Evolutionary conservation across 2,888 invertebrate genomes (phyloP), one percentile per base, ranked within the genome.

Genomic region (Lasiommata megera): DNA sequence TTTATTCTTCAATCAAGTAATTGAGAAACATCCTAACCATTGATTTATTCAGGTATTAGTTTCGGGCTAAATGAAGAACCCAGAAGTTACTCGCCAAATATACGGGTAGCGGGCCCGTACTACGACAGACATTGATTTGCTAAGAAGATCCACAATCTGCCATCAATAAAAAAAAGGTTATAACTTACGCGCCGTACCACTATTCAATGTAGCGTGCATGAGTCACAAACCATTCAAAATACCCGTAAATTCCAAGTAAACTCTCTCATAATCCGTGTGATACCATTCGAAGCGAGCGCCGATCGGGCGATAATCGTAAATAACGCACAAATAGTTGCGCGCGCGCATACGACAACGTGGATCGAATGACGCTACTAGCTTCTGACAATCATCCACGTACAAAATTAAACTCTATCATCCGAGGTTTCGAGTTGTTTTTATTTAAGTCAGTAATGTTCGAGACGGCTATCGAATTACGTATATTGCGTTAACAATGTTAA

Each of bases 291-390:
- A 70, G 70, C 71, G 71, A 73, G 75, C 71, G 74, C 73, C 71
- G 70, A 66, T 65, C 63, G 64, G 60, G 62, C 72, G 64, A 70
- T 71, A 67, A 71, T 69, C 76, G 74, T 81, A 81, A 82, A 82
- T 80, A 71, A 76, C 58, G 40, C 65, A 68, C 69, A 73, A 79
- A 79, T 72, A 71, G 75, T 74, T 72, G 72, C 71, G 71, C 67
- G 62, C 63, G 68, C 66, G 69, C 72, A 69, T 70, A 67, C 62
- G 66, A 66, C 72, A 69, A 69, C 73, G 68, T 66, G 71, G 68
- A 74, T 74, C 71, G 72, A 68, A 70, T 75, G 71, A 74, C 71
- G 76, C 79, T 79, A 79, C 80, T 67, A 71, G 67, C 62, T 70
- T 63, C 34, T 29, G 50, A 62, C 54, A 38, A 57, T 52, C 56